A percentile compares a stretch with the other conserved stretches of the same genome.
Evolutionary conservation across 1,140 invertebrate species (phyloP).

Genomic region (Macrobrachium rosenbergii): DNA sequence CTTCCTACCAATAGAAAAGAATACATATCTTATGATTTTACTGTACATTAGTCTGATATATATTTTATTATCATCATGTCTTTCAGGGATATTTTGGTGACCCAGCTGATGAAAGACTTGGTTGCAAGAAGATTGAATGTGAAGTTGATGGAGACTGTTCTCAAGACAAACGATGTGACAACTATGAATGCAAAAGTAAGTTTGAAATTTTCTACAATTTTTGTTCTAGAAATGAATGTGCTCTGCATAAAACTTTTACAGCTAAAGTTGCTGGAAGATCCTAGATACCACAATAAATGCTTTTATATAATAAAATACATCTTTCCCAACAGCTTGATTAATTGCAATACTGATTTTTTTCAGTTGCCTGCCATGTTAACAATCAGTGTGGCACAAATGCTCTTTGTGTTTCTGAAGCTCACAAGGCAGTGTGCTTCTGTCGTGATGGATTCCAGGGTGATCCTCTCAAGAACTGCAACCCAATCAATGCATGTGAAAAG

Average conservation of each 20-base stretch:
- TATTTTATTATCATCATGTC: not conserved
- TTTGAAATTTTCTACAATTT: not conserved
- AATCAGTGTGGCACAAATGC: conserved; percentile 88
- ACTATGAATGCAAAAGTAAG: conserved; percentile 66
- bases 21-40: no score
- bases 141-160: conserved; percentile 81
- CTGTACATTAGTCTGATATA: not conserved
- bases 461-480: conserved; percentile 78
- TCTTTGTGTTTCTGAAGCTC: conserved; percentile 84
- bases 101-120: conserved; percentile 75
- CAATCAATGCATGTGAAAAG: conserved; percentile 84
- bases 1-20: no score
- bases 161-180: conserved; percentile 81
- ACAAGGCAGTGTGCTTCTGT: conserved; percentile 83
- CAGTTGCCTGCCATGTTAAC: conserved; percentile 84
- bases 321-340: no score
- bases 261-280: no score
- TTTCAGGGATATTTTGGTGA: conserved; percentile 85
- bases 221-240: not conserved
- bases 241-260: not conserved
- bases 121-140: conserved; percentile 83
- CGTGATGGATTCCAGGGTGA: conserved; percentile 88
- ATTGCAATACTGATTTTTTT: not conserved
- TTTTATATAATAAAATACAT: no score
- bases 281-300: no score